A percentile compares a stretch with the other conserved stretches of the same genome.
phyloP scores from a whole-genome alignment of 2,888 invertebrate genomes.

The Drosophila cyrtoloma region DNA sequence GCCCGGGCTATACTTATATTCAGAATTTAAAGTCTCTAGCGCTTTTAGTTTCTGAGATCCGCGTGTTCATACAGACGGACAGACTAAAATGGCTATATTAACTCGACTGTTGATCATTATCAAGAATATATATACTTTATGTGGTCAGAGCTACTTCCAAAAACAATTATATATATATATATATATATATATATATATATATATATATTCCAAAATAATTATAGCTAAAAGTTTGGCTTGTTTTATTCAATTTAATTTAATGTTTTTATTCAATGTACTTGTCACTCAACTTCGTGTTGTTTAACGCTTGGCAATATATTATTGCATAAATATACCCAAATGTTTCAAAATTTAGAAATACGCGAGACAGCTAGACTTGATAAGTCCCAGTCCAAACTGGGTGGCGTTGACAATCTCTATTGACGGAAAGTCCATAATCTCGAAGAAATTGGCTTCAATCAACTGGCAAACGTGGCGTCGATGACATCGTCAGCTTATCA shows the following conservation, averaged over 20 bases:
- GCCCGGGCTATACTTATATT: background rate
- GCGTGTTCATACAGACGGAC: background rate
- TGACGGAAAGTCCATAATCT: slow-evolving; percentile 38
- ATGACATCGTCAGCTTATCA: slow-evolving; percentile 51
- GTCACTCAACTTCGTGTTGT: background rate
- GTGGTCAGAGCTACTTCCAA: background rate
- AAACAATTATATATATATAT: background rate
- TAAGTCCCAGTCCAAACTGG: slow-evolving; percentile 22
- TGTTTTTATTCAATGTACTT: background rate
- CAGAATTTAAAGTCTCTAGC: background rate
- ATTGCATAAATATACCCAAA: background rate
- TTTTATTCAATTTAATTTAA: background rate
- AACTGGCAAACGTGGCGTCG: slow-evolving; percentile 34
- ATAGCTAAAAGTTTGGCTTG: background rate
- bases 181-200: too few relatives aligned
- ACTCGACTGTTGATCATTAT: background rate
- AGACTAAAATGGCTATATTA: background rate
- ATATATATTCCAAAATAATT: too few relatives aligned
- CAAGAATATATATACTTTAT: background rate
- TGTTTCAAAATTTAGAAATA: slow-evolving; percentile 10
- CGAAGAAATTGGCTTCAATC: slow-evolving; percentile 48
- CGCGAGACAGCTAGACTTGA: slow-evolving; percentile 24
- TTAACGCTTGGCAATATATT: background rate
- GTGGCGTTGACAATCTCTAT: slow-evolving; percentile 18
- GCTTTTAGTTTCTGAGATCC: background rate